phyloP scores from a whole-genome alignment of 2,797 vertebrate species.

The Vipera latastei region DNA sequence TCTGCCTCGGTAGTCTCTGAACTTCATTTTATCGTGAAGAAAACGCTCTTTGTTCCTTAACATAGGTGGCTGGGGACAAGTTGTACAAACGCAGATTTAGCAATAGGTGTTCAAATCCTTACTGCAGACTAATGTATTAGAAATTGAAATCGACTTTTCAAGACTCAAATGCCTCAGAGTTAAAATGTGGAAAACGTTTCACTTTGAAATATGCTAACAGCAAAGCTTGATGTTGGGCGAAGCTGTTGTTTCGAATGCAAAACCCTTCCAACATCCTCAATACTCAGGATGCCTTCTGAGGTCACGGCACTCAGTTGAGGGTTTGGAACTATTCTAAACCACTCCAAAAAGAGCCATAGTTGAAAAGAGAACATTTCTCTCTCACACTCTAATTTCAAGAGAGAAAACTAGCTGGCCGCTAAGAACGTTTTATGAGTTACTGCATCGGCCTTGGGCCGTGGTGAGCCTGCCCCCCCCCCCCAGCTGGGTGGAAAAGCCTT shows the following conservation, averaged over 20 bases:
- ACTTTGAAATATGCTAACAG: not conserved
- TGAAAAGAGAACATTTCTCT: not conserved
- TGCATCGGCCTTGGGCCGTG: not conserved
- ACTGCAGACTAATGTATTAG: not conserved
- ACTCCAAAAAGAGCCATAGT: not conserved
- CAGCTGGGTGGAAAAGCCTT: not conserved
- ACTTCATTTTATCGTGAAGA: slow-evolving; percentile 78
- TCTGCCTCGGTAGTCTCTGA: slow-evolving; percentile 77
- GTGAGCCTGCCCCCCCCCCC: not conserved
- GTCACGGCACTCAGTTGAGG: not conserved
- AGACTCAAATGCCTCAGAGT: not conserved
- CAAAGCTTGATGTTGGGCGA: not conserved
- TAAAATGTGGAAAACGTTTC: not conserved
- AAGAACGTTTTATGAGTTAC: not conserved
- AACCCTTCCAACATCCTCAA: not conserved
- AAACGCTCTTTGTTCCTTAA: slow-evolving; percentile 82
- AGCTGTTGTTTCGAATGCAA: not conserved
- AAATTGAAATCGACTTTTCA: not conserved
- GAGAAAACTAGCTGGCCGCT: not conserved
- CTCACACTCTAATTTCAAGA: not conserved
- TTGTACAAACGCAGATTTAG: slow-evolving; percentile 55
- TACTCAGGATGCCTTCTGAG: not conserved
- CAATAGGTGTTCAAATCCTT: slow-evolving; percentile 33
- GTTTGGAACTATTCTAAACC: not conserved
- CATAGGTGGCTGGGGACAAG: slow-evolving; percentile 78